These are phyloP conservation scores for Cynocephalus volans DNA, from an alignment of 2,113 vertebrate genomes.

Conservation along the genomic window DNA sequence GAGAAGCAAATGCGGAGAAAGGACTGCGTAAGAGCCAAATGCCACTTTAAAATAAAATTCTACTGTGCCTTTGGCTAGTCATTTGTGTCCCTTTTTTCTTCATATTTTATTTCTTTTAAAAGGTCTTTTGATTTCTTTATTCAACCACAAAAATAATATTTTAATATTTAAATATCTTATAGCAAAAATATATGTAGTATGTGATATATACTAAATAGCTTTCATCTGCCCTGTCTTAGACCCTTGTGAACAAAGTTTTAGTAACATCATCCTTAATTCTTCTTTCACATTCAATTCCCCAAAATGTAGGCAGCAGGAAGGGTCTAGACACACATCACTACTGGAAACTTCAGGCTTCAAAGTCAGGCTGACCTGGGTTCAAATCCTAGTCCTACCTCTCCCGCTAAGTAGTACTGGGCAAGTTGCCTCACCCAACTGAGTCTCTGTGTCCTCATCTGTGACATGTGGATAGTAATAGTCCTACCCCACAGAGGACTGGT, in stretches of 20 bases:
- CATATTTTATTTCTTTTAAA: not conserved
- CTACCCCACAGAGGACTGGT: not conserved
- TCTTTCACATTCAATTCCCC: not conserved
- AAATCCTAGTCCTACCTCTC: not conserved
- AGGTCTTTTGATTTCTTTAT: not conserved
- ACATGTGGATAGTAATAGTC: not conserved
- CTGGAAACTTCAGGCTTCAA: not conserved
- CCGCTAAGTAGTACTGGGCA: not conserved
- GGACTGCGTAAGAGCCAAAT: not conserved
- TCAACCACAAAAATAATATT: not conserved
- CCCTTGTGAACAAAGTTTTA: not conserved
- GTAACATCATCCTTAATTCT: not conserved
- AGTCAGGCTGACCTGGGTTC: not conserved
- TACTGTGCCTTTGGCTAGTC: not conserved
- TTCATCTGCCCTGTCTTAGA: not conserved
- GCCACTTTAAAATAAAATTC: not conserved
- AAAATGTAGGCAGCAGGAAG: not conserved
- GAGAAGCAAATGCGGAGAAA: not conserved
- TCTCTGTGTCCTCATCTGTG: not conserved
- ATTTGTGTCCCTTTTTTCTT: not conserved
- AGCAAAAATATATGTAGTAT: not conserved
- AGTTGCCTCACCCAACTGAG: not conserved
- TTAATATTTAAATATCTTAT: conserved; percentile 1
- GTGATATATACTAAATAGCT: not conserved
- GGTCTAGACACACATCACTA: not conserved